phyloP scores from a whole-genome alignment of 2,888 invertebrate genomes.

The Periphyllus acericola region DNA sequence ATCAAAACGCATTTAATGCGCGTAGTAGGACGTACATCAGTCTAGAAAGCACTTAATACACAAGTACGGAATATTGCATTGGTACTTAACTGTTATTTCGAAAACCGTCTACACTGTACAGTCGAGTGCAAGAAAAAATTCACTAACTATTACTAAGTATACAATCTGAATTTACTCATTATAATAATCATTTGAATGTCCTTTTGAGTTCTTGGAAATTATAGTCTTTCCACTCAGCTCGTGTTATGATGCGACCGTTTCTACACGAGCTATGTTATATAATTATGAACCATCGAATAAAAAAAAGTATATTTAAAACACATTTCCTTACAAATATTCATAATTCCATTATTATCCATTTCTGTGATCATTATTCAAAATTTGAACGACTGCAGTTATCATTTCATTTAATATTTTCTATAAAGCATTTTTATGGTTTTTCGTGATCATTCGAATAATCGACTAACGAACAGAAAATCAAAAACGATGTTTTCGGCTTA shows the following conservation, averaged over 20 bases:
- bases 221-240: too few species aligned
- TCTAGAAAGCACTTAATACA: background rate
- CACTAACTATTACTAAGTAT: background rate
- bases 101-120: background rate
- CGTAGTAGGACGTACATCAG: background rate
- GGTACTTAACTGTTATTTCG: slow-evolving; percentile 11
- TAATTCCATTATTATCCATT: background rate
- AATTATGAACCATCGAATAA: too few species aligned
- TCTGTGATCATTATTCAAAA: background rate
- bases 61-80: slow-evolving; percentile 11
- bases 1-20: background rate
- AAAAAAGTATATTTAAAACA: too few species aligned
- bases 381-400: background rate
- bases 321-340: too few species aligned
- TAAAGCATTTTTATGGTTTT: too few species aligned
- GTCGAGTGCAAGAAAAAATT: background rate
- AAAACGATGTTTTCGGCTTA: background rate
- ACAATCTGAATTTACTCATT: background rate
- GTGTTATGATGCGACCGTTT: too few species aligned
- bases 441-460: too few species aligned
- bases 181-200: slow-evolving; percentile 4
- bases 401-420: background rate
- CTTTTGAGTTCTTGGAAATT: background rate
- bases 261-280: too few species aligned
- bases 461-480: background rate